Conservation (phyloP, 2,888 invertebrate species). For the Apotomis betuletana region DNA sequence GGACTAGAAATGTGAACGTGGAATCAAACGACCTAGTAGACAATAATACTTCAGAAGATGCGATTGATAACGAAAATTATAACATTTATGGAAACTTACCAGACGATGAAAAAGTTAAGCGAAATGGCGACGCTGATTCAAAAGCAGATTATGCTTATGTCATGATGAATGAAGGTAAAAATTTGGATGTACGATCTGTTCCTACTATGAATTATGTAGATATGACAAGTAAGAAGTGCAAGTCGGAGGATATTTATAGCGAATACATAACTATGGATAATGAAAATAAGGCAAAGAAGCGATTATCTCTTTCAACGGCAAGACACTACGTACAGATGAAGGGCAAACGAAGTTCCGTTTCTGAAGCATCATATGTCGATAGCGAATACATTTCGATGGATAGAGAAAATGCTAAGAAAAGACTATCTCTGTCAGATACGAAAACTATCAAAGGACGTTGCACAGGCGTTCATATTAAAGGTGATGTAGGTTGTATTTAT, state of each 20-base stretch:
- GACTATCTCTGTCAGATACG: constrained; percentile 10
- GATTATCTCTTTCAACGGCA: constrained; percentile 8
- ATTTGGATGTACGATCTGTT: constrained; percentile 16
- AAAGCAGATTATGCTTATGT: constrained; percentile 19
- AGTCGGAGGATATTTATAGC: constrained; percentile 4
- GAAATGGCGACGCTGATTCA: constrained; percentile 20
- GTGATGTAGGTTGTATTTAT: constrained; percentile 61
- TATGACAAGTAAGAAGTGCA: constrained; percentile 16
- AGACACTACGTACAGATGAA: constrained; percentile 9
- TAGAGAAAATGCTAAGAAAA: constrained; percentile 1
- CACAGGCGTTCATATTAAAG: constrained; percentile 58
- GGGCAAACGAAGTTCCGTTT: neutral
- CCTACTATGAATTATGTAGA: constrained; percentile 29
- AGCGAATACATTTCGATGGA: constrained; percentile 22
- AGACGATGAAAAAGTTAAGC: constrained; percentile 56
- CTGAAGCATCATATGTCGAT: constrained; percentile 8
- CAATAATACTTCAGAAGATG: neutral
- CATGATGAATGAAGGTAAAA: neutral
- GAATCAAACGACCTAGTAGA: neutral
- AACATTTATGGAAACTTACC: constrained; percentile 50
- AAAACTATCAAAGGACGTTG: constrained; percentile 1
- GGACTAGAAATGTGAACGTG: constrained; percentile 1
- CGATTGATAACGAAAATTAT: neutral
- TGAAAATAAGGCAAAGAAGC: constrained; percentile 1
- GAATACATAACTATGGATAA: constrained; percentile 17